A percentile compares a stretch with the other conserved stretches of the same genome.
Evolutionary conservation across 2,888 invertebrate genomes (phyloP).

Genomic region (Therioaphis trifolii): DNA sequence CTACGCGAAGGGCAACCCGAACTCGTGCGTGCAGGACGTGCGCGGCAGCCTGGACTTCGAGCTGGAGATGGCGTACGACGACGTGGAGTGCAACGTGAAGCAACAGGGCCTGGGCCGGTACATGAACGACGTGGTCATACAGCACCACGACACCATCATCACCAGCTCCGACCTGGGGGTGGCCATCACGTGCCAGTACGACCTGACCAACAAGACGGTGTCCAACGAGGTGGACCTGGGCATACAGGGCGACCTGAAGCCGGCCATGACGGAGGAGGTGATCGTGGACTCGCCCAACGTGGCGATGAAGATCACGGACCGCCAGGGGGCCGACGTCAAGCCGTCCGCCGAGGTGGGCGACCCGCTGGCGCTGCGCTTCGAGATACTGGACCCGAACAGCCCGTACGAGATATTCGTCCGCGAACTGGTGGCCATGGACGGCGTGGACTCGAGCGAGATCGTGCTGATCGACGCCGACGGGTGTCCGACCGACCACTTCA

Average conservation of each 20-base stretch:
- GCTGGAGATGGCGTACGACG: conserved; percentile 90
- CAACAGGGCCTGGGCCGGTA: conserved; percentile 88
- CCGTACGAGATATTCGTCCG: conserved; percentile 96
- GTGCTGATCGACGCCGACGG: conserved; percentile 90
- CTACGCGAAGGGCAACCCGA: conserved; percentile 93
- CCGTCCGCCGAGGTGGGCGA: conserved; percentile 92
- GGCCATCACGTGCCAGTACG: conserved; percentile 93
- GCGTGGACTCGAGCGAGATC: conserved; percentile 91
- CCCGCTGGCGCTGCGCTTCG: conserved; percentile 89
- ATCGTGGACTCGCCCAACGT: conserved; percentile 94
- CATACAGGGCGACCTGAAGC: conserved; percentile 88
- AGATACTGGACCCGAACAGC: conserved; percentile 90
- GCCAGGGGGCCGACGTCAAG: conserved; percentile 85
- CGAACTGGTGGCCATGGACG: conserved; percentile 94
- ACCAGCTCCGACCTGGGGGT: conserved; percentile 93
- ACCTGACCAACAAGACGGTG: conserved; percentile 92
- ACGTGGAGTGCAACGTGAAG: conserved; percentile 91
- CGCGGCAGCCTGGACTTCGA: conserved; percentile 90
- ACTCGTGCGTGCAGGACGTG: conserved; percentile 90
- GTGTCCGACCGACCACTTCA: conserved; percentile 92
- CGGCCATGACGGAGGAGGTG: conserved; percentile 84
- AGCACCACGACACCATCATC: conserved; percentile 95
- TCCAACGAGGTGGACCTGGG: conserved; percentile 91
- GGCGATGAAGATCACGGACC: conserved; percentile 90
- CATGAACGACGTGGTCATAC: conserved; percentile 92